These are phyloP conservation scores for Drosophila maculinotata DNA, from an alignment of 2,888 invertebrate genomes.

Conservation along the genomic window DNA sequence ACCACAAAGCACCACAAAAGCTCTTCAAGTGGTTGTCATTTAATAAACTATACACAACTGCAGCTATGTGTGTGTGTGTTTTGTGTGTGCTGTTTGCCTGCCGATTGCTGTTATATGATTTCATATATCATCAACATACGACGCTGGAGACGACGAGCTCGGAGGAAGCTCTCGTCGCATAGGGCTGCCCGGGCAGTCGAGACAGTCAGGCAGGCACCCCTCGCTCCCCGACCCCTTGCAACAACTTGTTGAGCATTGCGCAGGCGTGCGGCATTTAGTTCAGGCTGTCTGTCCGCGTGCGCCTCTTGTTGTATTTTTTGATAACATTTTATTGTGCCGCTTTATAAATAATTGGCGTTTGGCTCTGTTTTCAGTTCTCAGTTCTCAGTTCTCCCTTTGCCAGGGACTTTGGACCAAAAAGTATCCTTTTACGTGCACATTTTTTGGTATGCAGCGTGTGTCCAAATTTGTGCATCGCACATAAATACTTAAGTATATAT, in stretches of 20 bases:
- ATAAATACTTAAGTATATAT: constrained; percentile 59
- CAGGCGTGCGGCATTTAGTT: constrained; percentile 81
- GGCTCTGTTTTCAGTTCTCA: constrained; percentile 30
- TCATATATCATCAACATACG: constrained; percentile 77
- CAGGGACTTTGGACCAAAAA: constrained; percentile 55
- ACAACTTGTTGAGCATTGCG: constrained; percentile 73
- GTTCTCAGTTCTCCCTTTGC: too few species aligned
- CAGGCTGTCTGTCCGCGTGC: constrained; percentile 77
- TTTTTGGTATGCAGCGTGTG: constrained; percentile 77
- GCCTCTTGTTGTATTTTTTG: constrained; percentile 66
- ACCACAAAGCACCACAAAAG: constrained; percentile 19
- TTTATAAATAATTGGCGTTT: constrained; percentile 81
- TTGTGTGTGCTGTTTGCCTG: constrained; percentile 48
- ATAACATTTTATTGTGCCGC: constrained; percentile 81
- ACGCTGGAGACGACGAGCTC: constrained; percentile 41
- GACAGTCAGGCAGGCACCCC: not conserved
- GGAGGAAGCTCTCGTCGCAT: constrained; percentile 3
- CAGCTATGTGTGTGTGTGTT: constrained; percentile 40
- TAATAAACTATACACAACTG: constrained; percentile 76
- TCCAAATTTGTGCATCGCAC: constrained; percentile 76
- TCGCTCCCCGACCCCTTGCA: not conserved
- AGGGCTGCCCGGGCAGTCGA: constrained; percentile 17
- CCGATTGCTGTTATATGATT: constrained; percentile 80
- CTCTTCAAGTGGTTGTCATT: constrained; percentile 70
- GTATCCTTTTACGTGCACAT: constrained; percentile 78